Base-by-base conservation (phyloP, 2,797 vertebrate species). In the Urosaurus nigricauda region DNA sequence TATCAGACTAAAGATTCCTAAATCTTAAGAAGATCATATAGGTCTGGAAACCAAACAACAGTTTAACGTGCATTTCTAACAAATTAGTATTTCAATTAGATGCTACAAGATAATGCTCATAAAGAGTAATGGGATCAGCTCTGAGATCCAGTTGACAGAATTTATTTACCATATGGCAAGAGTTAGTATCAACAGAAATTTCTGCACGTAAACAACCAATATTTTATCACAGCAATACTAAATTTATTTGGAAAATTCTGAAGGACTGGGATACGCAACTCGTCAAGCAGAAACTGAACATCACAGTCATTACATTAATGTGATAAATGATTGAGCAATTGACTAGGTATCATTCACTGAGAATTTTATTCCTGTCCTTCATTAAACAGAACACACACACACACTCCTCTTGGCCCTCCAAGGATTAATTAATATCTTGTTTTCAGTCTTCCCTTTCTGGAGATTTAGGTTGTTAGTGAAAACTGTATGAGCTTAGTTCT, bases 81-180 rank as follows among this genome's bases (percentile, higher is more conserved):
- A 88, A 56, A 93, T 94, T 93, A 95, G 83, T 1, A 82, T 92
- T 87, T 87, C 87, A 91, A 82, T 92, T 93, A 91, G 84, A 3
- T 24, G 26, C 86, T 91, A 92, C 32, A 83, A 88, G 92, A 87
- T 7, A 88, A 91, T 90, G 58, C 63, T 91, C 91, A 93, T 89
- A 79, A 65, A 79, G 63, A 79, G 90, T 94, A 94, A 96, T 92
- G 93, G 86, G 94, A 95, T 96, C 90, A 90, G 77, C 79, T 79
- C 79, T 83, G 60, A 92, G 94, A 95, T 93, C 92, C 93, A 92
- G 92, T 94, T 94, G 93, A 93, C 93, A 80, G 87, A 90, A 85
- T 88, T 85, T 95, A 92, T 95, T 94, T 95, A 95, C 91, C 95
- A 94, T 94, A 93, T 91, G 93, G 92, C 86, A 85, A 56, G 86